Percentiles rank a stretch among this genome's conserved stretches.
Evolutionary conservation across 2,797 vertebrate genomes (phyloP).

Genomic region (Lepidocolaptes lacrymiger): DNA sequence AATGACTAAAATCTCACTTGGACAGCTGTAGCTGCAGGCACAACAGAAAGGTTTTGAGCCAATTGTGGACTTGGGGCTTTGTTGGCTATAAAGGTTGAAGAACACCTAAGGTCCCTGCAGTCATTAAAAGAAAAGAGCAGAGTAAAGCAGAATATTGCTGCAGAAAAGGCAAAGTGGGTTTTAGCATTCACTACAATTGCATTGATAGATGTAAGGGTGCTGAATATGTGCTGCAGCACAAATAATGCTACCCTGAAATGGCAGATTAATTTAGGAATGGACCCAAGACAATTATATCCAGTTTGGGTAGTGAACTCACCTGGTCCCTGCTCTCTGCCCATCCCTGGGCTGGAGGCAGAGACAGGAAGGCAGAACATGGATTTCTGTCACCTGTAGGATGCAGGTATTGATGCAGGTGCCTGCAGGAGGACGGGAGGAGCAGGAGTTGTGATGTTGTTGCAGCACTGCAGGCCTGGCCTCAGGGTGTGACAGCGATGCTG

Average conservation of each 20-base stretch:
- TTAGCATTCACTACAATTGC: neutral
- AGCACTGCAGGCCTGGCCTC: neutral
- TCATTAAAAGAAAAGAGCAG: conserved; percentile 15
- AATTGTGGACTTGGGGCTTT: conserved; percentile 11
- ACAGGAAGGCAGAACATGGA: neutral
- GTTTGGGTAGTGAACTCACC: neutral
- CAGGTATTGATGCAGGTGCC: neutral
- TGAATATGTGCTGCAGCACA: neutral
- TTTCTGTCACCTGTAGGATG: neutral
- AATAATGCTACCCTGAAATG: neutral
- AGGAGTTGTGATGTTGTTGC: fast-evolving
- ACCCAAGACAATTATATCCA: neutral
- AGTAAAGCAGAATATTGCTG: conserved; percentile 3
- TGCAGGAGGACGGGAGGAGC: neutral
- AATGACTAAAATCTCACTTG: conserved; percentile 38
- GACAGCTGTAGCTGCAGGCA: conserved; percentile 29
- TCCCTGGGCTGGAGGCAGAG: neutral
- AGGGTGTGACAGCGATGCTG: fast-evolving
- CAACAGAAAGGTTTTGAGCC: conserved; percentile 4
- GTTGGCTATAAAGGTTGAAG: conserved; percentile 50
- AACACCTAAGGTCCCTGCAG: conserved; percentile 43
- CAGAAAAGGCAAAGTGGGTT: neutral
- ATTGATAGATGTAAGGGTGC: neutral
- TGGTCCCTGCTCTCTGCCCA: neutral
- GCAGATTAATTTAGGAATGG: neutral